Evolutionary conservation across 1,140 invertebrate species (phyloP).

Genomic region (Elymnias hypermnestra): DNA sequence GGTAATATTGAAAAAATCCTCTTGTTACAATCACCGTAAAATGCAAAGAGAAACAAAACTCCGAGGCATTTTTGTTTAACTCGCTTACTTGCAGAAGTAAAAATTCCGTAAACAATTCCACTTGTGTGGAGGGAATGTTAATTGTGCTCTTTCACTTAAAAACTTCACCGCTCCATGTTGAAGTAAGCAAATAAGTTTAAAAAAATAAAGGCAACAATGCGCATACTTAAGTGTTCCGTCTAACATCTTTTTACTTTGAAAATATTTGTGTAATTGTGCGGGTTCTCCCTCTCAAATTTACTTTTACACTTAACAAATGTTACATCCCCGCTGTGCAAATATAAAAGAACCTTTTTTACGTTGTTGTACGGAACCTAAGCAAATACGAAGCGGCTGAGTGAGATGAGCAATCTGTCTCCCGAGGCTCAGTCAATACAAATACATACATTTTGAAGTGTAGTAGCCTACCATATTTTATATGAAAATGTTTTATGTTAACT

Average conservation of each 20-base stretch:
- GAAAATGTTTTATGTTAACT: slow-evolving; percentile 18
- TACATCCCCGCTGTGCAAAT: slow-evolving; percentile 37
- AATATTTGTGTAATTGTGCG: slow-evolving; percentile 36
- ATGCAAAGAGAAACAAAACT: slow-evolving; percentile 9
- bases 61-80: slow-evolving; percentile 18
- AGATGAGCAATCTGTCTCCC: slow-evolving; percentile 35
- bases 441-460: slow-evolving; percentile 16
- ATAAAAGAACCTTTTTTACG: slow-evolving; percentile 37
- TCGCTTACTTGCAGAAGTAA: slow-evolving; percentile 20
- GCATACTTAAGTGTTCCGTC: slow-evolving; percentile 24
- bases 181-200: slow-evolving; percentile 22
- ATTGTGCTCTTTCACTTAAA: slow-evolving; percentile 31
- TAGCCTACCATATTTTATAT: slow-evolving; percentile 19
- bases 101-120: slow-evolving; percentile 28
- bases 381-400: slow-evolving; percentile 35
- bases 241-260: slow-evolving; percentile 30
- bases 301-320: slow-evolving; percentile 45
- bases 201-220: slow-evolving; percentile 17
- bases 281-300: slow-evolving; percentile 33
- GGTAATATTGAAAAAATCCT: too few species aligned
- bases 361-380: slow-evolving; percentile 42
- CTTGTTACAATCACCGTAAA: slow-evolving; percentile 16
- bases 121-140: slow-evolving; percentile 32
- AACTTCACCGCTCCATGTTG: slow-evolving; percentile 21
- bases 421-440: slow-evolving; percentile 25